phyloP scores from a whole-genome alignment of 1,140 invertebrate genomes.

The Lordiphosa stackelbergi region DNA sequence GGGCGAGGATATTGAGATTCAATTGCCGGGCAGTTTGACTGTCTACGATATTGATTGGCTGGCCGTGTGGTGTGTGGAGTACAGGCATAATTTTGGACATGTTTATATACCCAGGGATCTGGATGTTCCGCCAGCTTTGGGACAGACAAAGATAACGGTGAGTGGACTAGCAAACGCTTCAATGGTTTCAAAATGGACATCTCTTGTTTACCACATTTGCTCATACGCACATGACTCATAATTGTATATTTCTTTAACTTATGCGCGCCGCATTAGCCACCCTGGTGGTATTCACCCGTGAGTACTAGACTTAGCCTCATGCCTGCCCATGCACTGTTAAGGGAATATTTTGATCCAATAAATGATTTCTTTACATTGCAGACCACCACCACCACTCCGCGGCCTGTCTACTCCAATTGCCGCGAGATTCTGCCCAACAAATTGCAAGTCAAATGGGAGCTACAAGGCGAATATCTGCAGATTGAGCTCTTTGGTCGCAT shows the following conservation, averaged over 20 bases:
- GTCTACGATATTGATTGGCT: slow-evolving; percentile 95
- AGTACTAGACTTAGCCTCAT: slow-evolving; percentile 79
- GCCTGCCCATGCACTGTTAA: slow-evolving; percentile 27
- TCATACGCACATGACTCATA: slow-evolving; percentile 58
- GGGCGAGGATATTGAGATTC: slow-evolving; percentile 93
- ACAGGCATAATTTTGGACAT: slow-evolving; percentile 93
- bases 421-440: slow-evolving; percentile 87
- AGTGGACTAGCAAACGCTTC: slow-evolving; percentile 71
- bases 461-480: slow-evolving; percentile 85
- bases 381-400: slow-evolving; percentile 81
- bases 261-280: slow-evolving; percentile 81
- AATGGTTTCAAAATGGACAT: slow-evolving; percentile 14
- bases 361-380: slow-evolving; percentile 58
- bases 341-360: background rate
- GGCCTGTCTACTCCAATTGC: slow-evolving; percentile 83
- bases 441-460: slow-evolving; percentile 89
- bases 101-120: slow-evolving; percentile 91
- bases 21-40: slow-evolving; percentile 89
- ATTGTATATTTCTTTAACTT: slow-evolving; percentile 67
- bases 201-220: slow-evolving; percentile 38
- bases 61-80: slow-evolving; percentile 91
- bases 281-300: slow-evolving; percentile 94
- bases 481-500: slow-evolving; percentile 87
- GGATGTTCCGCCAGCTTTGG: slow-evolving; percentile 92
- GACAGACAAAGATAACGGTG: slow-evolving; percentile 93